Evolutionary conservation across 2,113 vertebrate genomes (phyloP), one percentile per base, ranked within the genome.

Genomic region (Chunga burmeisteri): DNA sequence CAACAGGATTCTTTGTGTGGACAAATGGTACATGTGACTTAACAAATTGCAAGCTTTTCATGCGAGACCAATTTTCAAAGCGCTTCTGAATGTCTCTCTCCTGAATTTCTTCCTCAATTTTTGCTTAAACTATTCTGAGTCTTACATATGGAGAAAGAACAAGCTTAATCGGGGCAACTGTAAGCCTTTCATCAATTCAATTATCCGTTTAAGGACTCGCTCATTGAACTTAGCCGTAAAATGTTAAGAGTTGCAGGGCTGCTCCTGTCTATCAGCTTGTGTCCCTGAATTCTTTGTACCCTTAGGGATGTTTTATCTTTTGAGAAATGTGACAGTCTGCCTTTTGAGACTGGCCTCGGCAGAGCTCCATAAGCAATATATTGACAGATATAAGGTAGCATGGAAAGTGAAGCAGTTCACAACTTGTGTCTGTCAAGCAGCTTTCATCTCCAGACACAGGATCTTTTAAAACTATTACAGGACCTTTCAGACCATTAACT

Each of bases 201-300:
- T 97, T 96, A 94, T 61, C 75, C 11, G 0, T 80, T 79, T 91
- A 96, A 95, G 80, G 65, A 87, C 95, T 95, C 86, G 34, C 67
- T 96, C 65, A 16, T 20, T 94, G 92, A 96, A 96, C 95, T 93
- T 36, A 71, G 80, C 77, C 88, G 68, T 95, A 90, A 97, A 95
- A 88, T 81, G 94, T 74, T 88, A 84, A 84, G 90, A 83, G 92
- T 65, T 8, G 16, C 75, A 68, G 94, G 0, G 7, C 82, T 92
- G 88, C 82, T 96, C 90, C 88, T 75, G 92, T 93, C 96, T 84
- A 65, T 92, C 94, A 86, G 80, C 68, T 79, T 52, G 77, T 72
- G 80, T 93, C 86, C 83, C 95, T 91, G 85, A 61, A 81, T 96
- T 86, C 96, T 94, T 86, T 84, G 66, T 67, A 88, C 73, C 94